These are phyloP conservation scores for Caenorhabditis panamensis DNA, from an alignment of 2,888 invertebrate species.

Conservation along the genomic window DNA sequence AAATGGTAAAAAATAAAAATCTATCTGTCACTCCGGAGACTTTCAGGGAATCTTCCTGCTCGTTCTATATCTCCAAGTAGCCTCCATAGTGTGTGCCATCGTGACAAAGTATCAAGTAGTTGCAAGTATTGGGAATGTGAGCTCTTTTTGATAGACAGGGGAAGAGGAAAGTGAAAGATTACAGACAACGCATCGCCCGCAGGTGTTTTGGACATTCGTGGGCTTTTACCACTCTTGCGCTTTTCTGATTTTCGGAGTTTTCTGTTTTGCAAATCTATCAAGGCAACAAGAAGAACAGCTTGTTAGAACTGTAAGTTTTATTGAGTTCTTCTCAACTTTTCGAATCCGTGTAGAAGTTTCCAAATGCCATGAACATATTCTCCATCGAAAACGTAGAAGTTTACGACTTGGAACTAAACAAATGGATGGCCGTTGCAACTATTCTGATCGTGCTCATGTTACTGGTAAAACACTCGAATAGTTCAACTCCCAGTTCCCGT, in stretches of 20 bases:
- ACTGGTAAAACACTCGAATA: neutral
- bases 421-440: conserved; percentile 26
- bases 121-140: conserved; percentile 50
- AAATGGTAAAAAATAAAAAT: conserved; percentile 21
- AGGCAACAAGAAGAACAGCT: conserved; percentile 14
- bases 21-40: neutral
- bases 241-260: conserved; percentile 31
- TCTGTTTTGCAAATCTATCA: conserved; percentile 12
- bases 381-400: conserved; percentile 23
- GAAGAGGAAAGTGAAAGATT: neutral
- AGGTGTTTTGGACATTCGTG: conserved; percentile 36
- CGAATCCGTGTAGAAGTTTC: conserved; percentile 34
- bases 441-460: conserved; percentile 32
- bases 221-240: conserved; percentile 33
- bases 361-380: conserved; percentile 34
- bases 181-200: conserved; percentile 13
- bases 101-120: conserved; percentile 52
- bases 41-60: conserved; percentile 34
- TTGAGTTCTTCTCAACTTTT: neutral
- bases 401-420: conserved; percentile 34
- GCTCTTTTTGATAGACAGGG: neutral
- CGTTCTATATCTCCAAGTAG: conserved; percentile 43
- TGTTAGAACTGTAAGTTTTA: conserved; percentile 3
- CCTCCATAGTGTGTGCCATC: conserved; percentile 47
- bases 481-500: neutral